phyloP scores from a whole-genome alignment of 2,113 vertebrate species.

The Rhinichthys klamathensis region DNA sequence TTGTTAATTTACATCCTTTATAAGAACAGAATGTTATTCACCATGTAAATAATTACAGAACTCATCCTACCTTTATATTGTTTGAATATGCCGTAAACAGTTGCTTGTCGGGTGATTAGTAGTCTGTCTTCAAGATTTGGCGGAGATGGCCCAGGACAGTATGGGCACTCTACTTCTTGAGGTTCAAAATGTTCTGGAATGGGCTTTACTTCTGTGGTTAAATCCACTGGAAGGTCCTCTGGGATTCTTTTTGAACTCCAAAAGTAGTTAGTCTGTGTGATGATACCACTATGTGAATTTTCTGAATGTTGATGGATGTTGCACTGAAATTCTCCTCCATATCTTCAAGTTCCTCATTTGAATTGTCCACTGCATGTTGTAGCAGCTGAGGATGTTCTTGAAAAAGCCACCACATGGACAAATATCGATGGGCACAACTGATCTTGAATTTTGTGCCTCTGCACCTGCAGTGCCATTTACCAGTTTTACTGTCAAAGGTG shows the following conservation, averaged over 20 bases:
- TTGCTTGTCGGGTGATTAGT: neutral
- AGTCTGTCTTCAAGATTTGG: neutral
- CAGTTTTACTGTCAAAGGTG: slow-evolving; percentile 4
- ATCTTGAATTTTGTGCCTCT: neutral
- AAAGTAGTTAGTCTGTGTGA: neutral
- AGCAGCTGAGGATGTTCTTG: neutral
- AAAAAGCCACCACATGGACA: slow-evolving; percentile 3
- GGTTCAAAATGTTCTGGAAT: slow-evolving; percentile 1
- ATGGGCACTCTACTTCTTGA: neutral
- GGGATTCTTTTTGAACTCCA: slow-evolving; percentile 23
- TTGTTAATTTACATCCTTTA: neutral
- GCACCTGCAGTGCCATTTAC: slow-evolving; percentile 20
- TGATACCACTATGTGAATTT: neutral
- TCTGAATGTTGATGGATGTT: neutral
- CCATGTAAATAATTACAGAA: neutral
- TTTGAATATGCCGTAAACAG: slow-evolving; percentile 23
- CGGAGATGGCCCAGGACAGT: slow-evolving; percentile 23
- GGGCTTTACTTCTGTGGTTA: neutral
- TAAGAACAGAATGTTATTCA: neutral
- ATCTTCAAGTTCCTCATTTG: neutral
- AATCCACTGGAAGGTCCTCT: neutral
- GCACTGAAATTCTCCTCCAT: neutral
- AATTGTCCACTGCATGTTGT: neutral
- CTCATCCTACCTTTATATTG: slow-evolving; percentile 10
- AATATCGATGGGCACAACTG: neutral